phyloP scores from a whole-genome alignment of 2,888 invertebrate genomes.

The Leucophenga maculata region DNA sequence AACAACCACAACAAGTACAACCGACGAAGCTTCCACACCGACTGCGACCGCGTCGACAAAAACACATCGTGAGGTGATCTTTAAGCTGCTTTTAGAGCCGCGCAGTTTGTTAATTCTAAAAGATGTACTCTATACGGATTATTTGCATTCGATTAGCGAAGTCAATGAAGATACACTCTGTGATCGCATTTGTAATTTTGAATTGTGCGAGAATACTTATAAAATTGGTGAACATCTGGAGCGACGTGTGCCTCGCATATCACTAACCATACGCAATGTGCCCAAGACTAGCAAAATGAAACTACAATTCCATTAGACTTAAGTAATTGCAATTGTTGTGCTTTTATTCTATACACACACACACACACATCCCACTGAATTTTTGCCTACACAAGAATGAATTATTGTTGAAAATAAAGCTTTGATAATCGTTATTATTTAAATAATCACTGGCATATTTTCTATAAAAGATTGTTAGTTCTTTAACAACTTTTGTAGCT shows the following conservation, averaged over 20 bases:
- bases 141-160: constrained; percentile 91
- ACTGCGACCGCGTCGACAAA: constrained; percentile 25
- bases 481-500: no score
- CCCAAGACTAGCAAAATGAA: constrained; percentile 88
- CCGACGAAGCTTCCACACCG: constrained; percentile 1
- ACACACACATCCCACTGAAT: no score
- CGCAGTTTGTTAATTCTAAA: constrained; percentile 90
- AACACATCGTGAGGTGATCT: constrained; percentile 71
- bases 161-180: constrained; percentile 77
- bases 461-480: no score
- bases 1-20: not conserved
- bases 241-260: constrained; percentile 84
- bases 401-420: no score
- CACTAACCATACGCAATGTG: constrained; percentile 93
- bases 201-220: constrained; percentile 76
- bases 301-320: constrained; percentile 74
- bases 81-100: constrained; percentile 87
- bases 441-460: no score
- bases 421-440: no score
- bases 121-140: constrained; percentile 85
- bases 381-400: no score
- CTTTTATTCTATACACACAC: no score
- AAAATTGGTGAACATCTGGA: constrained; percentile 77
- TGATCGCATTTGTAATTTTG: constrained; percentile 77
- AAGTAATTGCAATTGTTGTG: no score